A percentile compares a stretch with the other conserved stretches of the same genome.
Conservation (phyloP, 2,797 vertebrate genomes). For the Pelobates cultripes region DNA sequence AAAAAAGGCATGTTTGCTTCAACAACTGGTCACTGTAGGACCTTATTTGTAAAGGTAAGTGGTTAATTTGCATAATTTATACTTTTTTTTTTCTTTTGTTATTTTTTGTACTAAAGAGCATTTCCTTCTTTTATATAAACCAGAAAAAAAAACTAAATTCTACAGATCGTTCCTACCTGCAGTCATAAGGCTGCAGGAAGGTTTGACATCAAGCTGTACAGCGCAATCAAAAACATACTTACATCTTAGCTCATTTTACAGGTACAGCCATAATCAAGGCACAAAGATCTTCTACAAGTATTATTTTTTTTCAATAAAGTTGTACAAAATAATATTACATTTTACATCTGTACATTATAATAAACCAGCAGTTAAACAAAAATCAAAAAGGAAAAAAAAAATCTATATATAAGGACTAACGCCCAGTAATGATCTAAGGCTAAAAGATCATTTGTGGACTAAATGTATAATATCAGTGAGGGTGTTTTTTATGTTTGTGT, state of each 20-base stretch:
- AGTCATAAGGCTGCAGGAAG: slow-evolving; percentile 83
- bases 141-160: slow-evolving; percentile 83
- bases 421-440: slow-evolving; percentile 75
- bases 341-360: slow-evolving; percentile 97
- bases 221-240: slow-evolving; percentile 92
- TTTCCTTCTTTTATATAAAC: slow-evolving; percentile 89
- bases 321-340: slow-evolving; percentile 99
- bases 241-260: slow-evolving; percentile 91
- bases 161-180: slow-evolving; percentile 86
- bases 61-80: slow-evolving; percentile 94
- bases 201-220: slow-evolving; percentile 93
- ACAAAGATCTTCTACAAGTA: slow-evolving; percentile 89
- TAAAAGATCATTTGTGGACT: slow-evolving; percentile 80
- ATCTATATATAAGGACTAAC: slow-evolving; percentile 71
- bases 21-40: slow-evolving; percentile 81
- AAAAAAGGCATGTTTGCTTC: slow-evolving; percentile 84
- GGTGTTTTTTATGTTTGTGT: slow-evolving; percentile 54
- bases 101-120: slow-evolving; percentile 85
- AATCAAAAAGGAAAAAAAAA: slow-evolving; percentile 66
- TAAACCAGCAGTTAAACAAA: slow-evolving; percentile 92
- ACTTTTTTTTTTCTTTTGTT: slow-evolving; percentile 64
- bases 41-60: slow-evolving; percentile 77
- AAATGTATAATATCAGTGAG: slow-evolving; percentile 76
- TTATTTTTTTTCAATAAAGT: slow-evolving; percentile 87
- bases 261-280: slow-evolving; percentile 90